Evolutionary conservation across 2,888 invertebrate species (phyloP), one percentile per base, ranked within the genome.

Genomic region (Sarcophaga subvicina): DNA sequence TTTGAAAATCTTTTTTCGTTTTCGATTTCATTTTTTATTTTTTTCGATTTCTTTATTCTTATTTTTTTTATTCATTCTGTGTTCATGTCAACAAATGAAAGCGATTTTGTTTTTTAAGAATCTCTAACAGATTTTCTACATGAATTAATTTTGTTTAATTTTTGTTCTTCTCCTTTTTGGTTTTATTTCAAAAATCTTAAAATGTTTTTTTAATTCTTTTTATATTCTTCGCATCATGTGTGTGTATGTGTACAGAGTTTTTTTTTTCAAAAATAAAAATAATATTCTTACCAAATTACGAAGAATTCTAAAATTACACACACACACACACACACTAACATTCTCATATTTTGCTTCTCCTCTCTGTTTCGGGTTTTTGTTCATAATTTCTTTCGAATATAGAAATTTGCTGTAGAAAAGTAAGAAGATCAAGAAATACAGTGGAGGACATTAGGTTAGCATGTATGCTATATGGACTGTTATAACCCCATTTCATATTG

Each of bases 251-350:
- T 22, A 22, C 22, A 22, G 1, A 20, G 20, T 59, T 60, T 49
- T 67, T 69, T 67, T 54, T 84, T 89, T 89, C 89, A 88, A 90
- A 90, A 89, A 89, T 89, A 89, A 89, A 90, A 49, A 49, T 49
- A 49, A 54, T 37, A 54, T 54, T 17, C 89, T 89, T 89, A 88
- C 89, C 83, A 89, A 89, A 89, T 90, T 90, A 90, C 89, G 87
- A 89, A 89, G 89, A 90, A 90, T 89, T 90, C 90, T 90, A 90
- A 90, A 90, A 90, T 90, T 90, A 90, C 90, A 89, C 90, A 89
- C 86, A 89, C 88, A 81, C 87, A 84, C 78, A 84, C 67, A 87
- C 75, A 45, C 22, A 77, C n/a, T n/a, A n/a, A n/a, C 60, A 66
- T 77, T n/a, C n/a, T 37, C 37, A 37, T 37, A 37, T 37, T 37